phyloP scores from a whole-genome alignment of 2,113 vertebrate genomes.

The Oxyruncus cristatus region DNA sequence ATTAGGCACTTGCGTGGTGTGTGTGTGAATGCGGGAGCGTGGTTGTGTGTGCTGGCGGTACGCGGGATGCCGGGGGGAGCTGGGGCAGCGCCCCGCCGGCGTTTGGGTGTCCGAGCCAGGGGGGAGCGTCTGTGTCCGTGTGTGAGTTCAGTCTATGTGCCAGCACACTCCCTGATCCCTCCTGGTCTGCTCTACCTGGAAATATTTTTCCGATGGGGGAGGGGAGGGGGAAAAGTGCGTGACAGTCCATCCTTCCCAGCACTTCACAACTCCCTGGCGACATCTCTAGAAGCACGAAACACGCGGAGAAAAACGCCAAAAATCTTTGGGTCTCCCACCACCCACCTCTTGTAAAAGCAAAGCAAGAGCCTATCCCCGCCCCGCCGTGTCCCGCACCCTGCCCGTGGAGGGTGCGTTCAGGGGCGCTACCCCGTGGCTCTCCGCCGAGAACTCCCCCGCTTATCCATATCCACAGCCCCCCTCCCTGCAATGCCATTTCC shows the following conservation, averaged over 20 bases:
- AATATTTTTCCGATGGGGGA: not conserved
- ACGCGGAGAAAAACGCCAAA: not conserved
- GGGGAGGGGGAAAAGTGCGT: not conserved
- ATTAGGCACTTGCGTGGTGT: constrained; percentile 61
- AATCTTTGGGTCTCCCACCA: not conserved
- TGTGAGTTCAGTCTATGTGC: not conserved
- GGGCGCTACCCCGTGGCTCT: not conserved
- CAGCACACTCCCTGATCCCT: not conserved
- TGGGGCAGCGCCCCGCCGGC: not conserved
- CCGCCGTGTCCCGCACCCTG: not conserved
- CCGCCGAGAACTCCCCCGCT: not conserved
- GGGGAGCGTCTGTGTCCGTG: not conserved
- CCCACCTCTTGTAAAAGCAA: not conserved
- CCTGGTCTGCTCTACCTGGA: not conserved
- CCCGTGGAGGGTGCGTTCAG: not conserved
- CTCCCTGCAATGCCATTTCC: not conserved
- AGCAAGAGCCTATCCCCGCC: not conserved
- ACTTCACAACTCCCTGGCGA: not conserved
- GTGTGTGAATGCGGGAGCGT: constrained; percentile 42
- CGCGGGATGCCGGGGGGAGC: not conserved
- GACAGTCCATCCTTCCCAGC: not conserved
- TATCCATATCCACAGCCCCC: not conserved
- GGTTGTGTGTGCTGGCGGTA: not conserved
- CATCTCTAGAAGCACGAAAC: not conserved
- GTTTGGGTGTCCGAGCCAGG: not conserved